Evolutionary conservation across 2,888 invertebrate genomes (phyloP).

Genomic region (Auanema freiburgensis): DNA sequence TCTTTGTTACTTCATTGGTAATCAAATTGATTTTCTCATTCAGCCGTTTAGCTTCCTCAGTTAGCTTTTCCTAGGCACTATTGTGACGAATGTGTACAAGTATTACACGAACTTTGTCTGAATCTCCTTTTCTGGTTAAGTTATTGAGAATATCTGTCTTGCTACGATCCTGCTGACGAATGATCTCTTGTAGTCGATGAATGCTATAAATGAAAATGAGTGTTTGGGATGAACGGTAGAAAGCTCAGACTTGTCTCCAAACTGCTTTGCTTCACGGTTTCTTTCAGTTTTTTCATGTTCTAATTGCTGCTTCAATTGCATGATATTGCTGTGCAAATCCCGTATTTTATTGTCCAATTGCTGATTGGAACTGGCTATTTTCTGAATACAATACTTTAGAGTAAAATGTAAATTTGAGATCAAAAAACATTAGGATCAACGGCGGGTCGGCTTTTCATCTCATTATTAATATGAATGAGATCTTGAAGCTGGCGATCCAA

Average conservation of each 20-base stretch:
- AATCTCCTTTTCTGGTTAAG: conserved; percentile 52
- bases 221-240: no score
- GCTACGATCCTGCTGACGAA: conserved; percentile 53
- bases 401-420: conserved; percentile 3
- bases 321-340: conserved; percentile 58
- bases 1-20: conserved; percentile 54
- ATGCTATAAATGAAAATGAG: conserved; percentile 52
- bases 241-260: conserved; percentile 41
- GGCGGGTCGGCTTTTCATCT: conserved; percentile 46
- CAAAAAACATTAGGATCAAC: conserved; percentile 51
- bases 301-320: conserved; percentile 49
- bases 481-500: conserved; percentile 40
- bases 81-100: not conserved
- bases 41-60: conserved; percentile 54
- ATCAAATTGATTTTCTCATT: conserved; percentile 59
- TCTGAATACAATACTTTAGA: conserved; percentile 31
- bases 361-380: conserved; percentile 48
- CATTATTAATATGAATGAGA: conserved; percentile 38
- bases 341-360: conserved; percentile 53
- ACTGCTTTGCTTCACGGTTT: conserved; percentile 41
- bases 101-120: conserved; percentile 38
- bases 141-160: conserved; percentile 52
- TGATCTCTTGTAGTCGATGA: conserved; percentile 48
- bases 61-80: conserved; percentile 43
- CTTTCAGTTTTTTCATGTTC: conserved; percentile 53